phyloP scores from a whole-genome alignment of 2,888 invertebrate genomes.

The Trissonchulus sp. region DNA sequence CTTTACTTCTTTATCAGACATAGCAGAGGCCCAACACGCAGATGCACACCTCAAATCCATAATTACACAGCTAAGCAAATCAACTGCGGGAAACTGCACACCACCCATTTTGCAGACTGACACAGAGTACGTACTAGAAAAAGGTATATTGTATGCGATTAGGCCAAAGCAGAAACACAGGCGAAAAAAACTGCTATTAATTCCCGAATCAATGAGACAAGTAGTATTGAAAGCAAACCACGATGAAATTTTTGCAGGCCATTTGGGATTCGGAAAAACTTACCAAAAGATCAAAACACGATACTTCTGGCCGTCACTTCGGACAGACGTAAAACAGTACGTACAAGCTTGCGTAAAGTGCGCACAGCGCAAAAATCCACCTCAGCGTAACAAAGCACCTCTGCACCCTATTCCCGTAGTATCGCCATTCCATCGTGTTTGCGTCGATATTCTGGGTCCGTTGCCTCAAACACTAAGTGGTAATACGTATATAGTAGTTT shows the following conservation, averaged over 20 bases:
- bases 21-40: too few relatives aligned
- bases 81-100: too few relatives aligned
- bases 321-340: background rate
- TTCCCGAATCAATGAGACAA: background rate
- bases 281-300: background rate
- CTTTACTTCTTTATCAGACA: too few relatives aligned
- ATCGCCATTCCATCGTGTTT: background rate
- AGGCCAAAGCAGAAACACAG: too few relatives aligned
- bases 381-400: background rate
- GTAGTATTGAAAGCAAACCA: conserved; percentile 6
- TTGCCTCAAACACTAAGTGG: background rate
- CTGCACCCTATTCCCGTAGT: background rate
- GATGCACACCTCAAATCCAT: too few relatives aligned
- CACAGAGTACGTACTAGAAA: too few relatives aligned
- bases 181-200: background rate
- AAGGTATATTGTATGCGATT: too few relatives aligned
- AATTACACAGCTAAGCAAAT: too few relatives aligned
- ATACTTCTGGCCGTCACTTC: background rate
- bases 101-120: too few relatives aligned
- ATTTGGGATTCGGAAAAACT: too few relatives aligned
- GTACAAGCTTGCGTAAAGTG: background rate
- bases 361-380: background rate
- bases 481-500: conserved; percentile 26
- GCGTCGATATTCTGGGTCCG: conserved; percentile 7
- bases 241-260: conserved; percentile 5